A percentile compares a stretch with the other conserved stretches of the same genome.
phyloP scores from a whole-genome alignment of 2,113 vertebrate genomes.

The Boulengeromyrus knoepffleri region DNA sequence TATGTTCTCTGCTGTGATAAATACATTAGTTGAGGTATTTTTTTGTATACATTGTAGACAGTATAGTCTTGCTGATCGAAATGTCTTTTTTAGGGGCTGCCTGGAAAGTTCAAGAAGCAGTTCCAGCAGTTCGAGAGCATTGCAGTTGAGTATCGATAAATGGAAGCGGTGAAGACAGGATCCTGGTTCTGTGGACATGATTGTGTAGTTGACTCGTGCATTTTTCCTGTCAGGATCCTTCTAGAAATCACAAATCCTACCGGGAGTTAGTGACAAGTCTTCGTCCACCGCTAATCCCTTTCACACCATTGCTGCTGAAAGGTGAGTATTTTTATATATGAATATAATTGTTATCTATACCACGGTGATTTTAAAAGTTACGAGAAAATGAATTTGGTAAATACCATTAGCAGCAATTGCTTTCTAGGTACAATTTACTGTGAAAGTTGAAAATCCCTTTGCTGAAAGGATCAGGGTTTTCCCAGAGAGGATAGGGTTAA shows the following conservation, averaged over 20 bases:
- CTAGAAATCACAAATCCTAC: constrained; percentile 93
- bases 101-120: constrained; percentile 91
- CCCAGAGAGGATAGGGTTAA: background rate
- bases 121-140: constrained; percentile 90
- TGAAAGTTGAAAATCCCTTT: background rate
- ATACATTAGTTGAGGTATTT: background rate
- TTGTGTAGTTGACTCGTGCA: background rate
- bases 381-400: background rate
- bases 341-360: background rate
- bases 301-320: constrained; percentile 86
- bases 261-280: constrained; percentile 85
- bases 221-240: constrained; percentile 70
- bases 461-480: background rate
- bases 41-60: background rate
- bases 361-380: background rate
- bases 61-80: background rate
- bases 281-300: constrained; percentile 86
- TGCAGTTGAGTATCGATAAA: constrained; percentile 64
- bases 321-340: constrained; percentile 46
- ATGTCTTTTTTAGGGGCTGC: constrained; percentile 72
- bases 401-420: background rate
- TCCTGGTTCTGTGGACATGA: background rate
- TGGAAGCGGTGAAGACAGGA: background rate
- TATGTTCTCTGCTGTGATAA: background rate
- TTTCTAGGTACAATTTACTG: background rate